These are phyloP conservation scores for Apteryx owenii DNA, from an alignment of 2,113 vertebrate species.

Conservation along the genomic window DNA sequence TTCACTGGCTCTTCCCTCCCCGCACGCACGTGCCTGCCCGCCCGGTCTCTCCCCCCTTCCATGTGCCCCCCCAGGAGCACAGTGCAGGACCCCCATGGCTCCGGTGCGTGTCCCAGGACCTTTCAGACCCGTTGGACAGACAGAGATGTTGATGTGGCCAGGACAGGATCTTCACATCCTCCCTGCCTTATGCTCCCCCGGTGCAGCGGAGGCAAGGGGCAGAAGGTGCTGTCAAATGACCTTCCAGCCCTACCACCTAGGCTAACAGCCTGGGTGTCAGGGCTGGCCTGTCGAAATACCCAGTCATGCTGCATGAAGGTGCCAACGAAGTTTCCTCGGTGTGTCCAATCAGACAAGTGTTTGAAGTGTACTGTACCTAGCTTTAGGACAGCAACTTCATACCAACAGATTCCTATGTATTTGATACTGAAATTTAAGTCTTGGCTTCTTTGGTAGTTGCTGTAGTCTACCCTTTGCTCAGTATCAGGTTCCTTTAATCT, in stretches of 20 bases:
- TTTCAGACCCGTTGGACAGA: accelerated
- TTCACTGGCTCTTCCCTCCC: not conserved
- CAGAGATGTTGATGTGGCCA: accelerated
- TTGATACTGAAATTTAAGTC: not conserved
- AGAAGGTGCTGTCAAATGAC: not conserved
- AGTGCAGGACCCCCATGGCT: not conserved
- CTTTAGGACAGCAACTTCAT: not conserved
- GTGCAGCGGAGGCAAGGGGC: accelerated
- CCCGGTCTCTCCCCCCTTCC: not conserved
- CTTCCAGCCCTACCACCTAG: not conserved
- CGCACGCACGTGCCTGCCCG: not conserved
- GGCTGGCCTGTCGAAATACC: accelerated
- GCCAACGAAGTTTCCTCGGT: not conserved
- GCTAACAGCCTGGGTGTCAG: accelerated
- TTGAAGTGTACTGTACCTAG: accelerated
- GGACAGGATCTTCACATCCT: accelerated
- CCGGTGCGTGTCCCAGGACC: not conserved
- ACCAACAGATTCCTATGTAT: accelerated
- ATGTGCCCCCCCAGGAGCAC: not conserved
- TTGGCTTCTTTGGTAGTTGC: not conserved
- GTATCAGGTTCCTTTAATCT: not conserved
- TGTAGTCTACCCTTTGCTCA: not conserved
- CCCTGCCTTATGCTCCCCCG: too few relatives aligned
- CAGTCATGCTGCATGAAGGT: not conserved
- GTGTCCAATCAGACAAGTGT: not conserved